Base-by-base conservation (phyloP, 2,888 invertebrate species). In the Callyntrura sp. region DNA sequence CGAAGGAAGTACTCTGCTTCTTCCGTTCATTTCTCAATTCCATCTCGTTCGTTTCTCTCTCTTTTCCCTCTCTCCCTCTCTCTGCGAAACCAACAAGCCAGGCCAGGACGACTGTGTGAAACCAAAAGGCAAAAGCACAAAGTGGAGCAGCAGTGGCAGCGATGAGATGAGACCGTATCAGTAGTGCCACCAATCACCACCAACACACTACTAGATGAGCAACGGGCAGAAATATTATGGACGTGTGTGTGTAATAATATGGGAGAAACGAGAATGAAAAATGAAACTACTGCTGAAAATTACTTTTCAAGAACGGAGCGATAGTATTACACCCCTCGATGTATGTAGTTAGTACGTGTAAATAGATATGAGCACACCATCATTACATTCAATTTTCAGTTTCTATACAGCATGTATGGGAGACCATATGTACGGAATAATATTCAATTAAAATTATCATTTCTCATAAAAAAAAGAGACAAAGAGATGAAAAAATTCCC, bases 1-100 rank as follows among this genome's bases (percentile, higher is more conserved):
- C 65, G 45, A 73, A 48, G 83, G 68, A 68, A 51, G 48, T 83
- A 68, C 20, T 82, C 82, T 62, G 82, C 82, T 55, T 79, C 62
- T 82, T 82, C 82, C 62, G 43, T 81, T 81, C 51, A 45, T 70
- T 70, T 17, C 20, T 17, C 43, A 25, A 65, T 28, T 65, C 45
- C 73, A 20, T 45, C 45, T 73, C 12, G 45, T n/a, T n/a, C n/a
- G n/a, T n/a, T n/a, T n/a, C 20, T 45, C 20, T 9, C 14, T 25
- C 3, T 28, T 5, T 20, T 25, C 14, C 9, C 17, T 20, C 20
- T 20, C 12, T 73, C 43, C 2, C 17, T 43, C 12, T 17, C 20
- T 28, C 28, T 4, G 5, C 48, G 14, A 73, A 68, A 43, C 5
- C 2, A 25, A 65, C 25, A 65, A 28, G 65, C 25, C 25, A 28